Percentiles rank a stretch among this genome's conserved stretches.
Conservation (phyloP, 1,140 invertebrate genomes). For the Acyrthosiphon pisum region DNA sequence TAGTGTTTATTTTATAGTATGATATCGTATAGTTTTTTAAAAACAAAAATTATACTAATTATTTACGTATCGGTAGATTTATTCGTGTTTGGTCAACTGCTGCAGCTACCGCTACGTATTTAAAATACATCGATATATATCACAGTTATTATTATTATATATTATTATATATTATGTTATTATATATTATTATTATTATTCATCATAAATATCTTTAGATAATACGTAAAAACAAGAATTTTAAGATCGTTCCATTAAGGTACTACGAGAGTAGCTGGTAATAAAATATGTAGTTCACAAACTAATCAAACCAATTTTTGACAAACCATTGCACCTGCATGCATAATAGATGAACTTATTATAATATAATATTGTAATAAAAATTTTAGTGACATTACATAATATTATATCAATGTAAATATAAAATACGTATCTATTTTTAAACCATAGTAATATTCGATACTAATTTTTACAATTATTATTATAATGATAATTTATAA, state of each 20-base stretch:
- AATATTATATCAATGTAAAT: background rate
- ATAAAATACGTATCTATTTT: background rate
- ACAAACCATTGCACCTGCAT: background rate
- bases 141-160: no score
- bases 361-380: background rate
- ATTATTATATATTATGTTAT: no score
- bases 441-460: background rate
- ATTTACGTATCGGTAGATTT: no score
- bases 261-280: no score
- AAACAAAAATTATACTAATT: no score
- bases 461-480: background rate
- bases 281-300: background rate
- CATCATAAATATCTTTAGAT: background rate
- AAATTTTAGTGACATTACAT: background rate
- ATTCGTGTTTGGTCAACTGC: no score
- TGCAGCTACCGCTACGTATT: no score
- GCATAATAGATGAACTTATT: background rate
- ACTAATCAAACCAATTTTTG: background rate
- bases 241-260: background rate
- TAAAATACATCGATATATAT: no score
- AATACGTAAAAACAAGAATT: background rate
- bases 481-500: background rate
- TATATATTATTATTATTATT: no score
- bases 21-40: no score
- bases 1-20: no score